Evolutionary conservation across 2,888 invertebrate species (phyloP).

Genomic region (Ectemnius cavifrons): DNA sequence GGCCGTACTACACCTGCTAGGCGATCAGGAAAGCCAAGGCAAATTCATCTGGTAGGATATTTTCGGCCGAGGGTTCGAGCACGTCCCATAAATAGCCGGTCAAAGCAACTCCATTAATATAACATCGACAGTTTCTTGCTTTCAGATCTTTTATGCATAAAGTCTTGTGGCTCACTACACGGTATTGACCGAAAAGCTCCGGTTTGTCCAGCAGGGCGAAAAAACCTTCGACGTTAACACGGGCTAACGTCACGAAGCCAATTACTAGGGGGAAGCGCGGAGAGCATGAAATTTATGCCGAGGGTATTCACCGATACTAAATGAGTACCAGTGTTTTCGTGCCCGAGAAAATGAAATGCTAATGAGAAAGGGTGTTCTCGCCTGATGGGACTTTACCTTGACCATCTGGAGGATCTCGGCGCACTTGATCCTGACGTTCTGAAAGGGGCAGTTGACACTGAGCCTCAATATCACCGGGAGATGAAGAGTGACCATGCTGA

Average conservation of each 20-base stretch:
- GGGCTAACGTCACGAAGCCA: no score
- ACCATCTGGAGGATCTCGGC: constrained; percentile 81
- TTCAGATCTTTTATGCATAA: constrained; percentile 33
- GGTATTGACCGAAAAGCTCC: not conserved
- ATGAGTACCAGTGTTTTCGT: not conserved
- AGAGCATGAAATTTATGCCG: constrained; percentile 6
- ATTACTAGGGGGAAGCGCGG: no score
- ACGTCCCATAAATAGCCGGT: constrained; percentile 50
- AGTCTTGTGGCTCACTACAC: constrained; percentile 3
- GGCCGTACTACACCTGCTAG: no score
- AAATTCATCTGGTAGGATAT: constrained; percentile 10
- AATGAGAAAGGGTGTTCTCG: not conserved
- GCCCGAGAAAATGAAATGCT: not conserved
- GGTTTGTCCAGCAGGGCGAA: not conserved
- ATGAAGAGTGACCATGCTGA: constrained; percentile 80
- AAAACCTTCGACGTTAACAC: not conserved
- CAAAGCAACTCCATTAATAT: constrained; percentile 61
- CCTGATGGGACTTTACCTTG: constrained; percentile 76
- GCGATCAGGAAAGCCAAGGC: no score
- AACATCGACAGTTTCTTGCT: constrained; percentile 28
- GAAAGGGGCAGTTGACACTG: constrained; percentile 81
- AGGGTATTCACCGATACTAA: constrained; percentile 24
- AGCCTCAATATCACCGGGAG: constrained; percentile 81
- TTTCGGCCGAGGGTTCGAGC: constrained; percentile 50
- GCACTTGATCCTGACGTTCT: constrained; percentile 81